Conservation (phyloP, 2,797 vertebrate genomes). For the Diplodus puntazzo region DNA sequence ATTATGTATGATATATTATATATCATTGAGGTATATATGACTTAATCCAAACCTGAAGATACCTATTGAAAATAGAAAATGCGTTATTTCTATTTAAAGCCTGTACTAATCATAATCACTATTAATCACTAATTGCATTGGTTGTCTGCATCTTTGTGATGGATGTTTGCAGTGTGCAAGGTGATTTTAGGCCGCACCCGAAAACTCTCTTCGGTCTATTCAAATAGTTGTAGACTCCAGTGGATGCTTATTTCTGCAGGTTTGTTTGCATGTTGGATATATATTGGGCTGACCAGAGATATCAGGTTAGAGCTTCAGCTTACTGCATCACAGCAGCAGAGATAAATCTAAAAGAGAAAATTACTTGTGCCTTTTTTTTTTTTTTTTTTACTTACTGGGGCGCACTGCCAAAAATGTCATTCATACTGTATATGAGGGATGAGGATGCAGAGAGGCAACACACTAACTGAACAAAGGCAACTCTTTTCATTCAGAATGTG, state of each 20-base stretch:
- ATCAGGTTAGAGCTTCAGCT: conserved; percentile 24
- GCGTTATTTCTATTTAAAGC: not conserved
- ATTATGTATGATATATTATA: too few relatives aligned
- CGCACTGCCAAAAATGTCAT: conserved; percentile 28
- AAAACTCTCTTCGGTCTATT: conserved; percentile 11
- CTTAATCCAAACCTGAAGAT: too few relatives aligned
- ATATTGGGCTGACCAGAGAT: conserved; percentile 30
- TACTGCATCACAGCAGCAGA: conserved; percentile 20
- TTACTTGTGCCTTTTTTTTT: conserved; percentile 8
- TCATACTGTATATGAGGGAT: conserved; percentile 3
- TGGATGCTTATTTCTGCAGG: conserved; percentile 31
- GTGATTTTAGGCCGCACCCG: conserved; percentile 14
- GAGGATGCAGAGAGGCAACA: conserved; percentile 5
- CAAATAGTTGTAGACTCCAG: not conserved
- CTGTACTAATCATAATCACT: not conserved
- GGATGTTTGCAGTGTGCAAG: not conserved
- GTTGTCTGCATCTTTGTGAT: not conserved
- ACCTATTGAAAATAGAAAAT: too few relatives aligned
- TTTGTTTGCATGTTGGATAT: conserved; percentile 27
- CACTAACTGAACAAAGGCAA: not conserved
- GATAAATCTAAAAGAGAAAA: conserved; percentile 55
- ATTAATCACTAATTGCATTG: not conserved
- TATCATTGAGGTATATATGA: too few relatives aligned
- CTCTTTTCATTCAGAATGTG: not conserved
- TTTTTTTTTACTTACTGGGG: conserved; percentile 21